phyloP scores from a whole-genome alignment of 2,113 vertebrate genomes.

The Cyphomyrus plagiostoma region DNA sequence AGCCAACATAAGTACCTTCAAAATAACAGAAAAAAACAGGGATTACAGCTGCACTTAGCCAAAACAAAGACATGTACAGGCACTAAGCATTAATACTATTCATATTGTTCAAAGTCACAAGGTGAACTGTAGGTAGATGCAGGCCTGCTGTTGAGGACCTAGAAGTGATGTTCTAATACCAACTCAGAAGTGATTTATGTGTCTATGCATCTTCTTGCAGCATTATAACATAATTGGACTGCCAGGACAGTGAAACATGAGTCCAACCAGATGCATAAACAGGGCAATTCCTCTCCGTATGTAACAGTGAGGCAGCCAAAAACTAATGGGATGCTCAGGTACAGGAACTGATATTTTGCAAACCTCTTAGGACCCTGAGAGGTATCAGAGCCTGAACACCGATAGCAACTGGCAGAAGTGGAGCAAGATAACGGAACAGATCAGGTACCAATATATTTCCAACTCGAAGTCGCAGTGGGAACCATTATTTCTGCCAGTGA shows the following conservation, averaged over 20 bases:
- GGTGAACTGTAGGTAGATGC: background rate
- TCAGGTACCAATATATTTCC: background rate
- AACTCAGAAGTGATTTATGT: background rate
- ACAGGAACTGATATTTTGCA: background rate
- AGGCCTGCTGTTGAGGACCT: background rate
- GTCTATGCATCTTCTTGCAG: background rate
- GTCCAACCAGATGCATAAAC: background rate
- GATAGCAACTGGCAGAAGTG: background rate
- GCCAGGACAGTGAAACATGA: background rate
- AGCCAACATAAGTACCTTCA: background rate
- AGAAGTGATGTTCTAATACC: background rate
- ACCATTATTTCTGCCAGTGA: background rate
- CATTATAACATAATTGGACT: background rate
- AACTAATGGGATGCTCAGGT: background rate
- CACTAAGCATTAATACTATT: background rate
- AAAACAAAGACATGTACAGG: background rate
- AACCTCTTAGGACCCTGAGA: background rate
- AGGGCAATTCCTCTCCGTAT: background rate
- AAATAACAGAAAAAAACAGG: background rate
- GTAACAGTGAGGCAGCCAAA: background rate
- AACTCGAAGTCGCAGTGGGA: background rate
- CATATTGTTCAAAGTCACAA: background rate
- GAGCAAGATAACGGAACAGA: constrained; percentile 3
- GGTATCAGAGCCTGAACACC: background rate
- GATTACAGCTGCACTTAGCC: background rate